These are phyloP conservation scores for Lasioglossum morio DNA, from an alignment of 2,888 invertebrate genomes.

Conservation along the genomic window DNA sequence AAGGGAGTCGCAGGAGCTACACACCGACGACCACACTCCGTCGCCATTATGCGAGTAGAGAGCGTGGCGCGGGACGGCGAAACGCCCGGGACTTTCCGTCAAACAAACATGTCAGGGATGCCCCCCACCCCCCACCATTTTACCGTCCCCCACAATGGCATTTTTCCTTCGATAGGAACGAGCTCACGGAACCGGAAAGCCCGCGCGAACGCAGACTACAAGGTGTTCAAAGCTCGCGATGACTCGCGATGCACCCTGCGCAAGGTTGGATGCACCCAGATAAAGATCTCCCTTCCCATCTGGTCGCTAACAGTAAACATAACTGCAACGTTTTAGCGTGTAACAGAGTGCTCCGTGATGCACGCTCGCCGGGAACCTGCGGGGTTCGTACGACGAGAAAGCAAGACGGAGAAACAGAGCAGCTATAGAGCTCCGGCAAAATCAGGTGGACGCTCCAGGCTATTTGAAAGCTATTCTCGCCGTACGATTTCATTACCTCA, in stretches of 20 bases:
- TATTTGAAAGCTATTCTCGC: constrained; percentile 8
- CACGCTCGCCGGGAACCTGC: constrained; percentile 5
- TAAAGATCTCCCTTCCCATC: constrained; percentile 52
- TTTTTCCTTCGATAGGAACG: constrained; percentile 25
- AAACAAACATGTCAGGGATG: constrained; percentile 2
- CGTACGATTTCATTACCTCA: constrained; percentile 10
- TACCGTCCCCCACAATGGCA: not conserved
- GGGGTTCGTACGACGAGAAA: not conserved
- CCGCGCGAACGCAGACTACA: constrained; percentile 34
- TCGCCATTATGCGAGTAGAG: not conserved
- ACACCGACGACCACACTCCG: not conserved
- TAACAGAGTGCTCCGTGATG: constrained; percentile 38
- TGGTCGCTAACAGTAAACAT: constrained; percentile 36
- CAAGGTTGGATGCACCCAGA: constrained; percentile 41
- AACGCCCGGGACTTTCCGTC: constrained; percentile 10
- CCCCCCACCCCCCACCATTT: not conserved
- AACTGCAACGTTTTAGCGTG: constrained; percentile 27
- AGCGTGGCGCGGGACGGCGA: not conserved
- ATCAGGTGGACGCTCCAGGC: constrained; percentile 6
- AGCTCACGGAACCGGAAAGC: constrained; percentile 41
- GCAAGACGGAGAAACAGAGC: not conserved
- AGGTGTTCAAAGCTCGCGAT: constrained; percentile 51
- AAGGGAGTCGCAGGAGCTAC: not conserved
- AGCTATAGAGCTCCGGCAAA: not conserved
- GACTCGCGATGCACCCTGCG: constrained; percentile 36